Evolutionary conservation across 2,888 invertebrate species (phyloP).

Genomic region (Galerucella calmariensis): DNA sequence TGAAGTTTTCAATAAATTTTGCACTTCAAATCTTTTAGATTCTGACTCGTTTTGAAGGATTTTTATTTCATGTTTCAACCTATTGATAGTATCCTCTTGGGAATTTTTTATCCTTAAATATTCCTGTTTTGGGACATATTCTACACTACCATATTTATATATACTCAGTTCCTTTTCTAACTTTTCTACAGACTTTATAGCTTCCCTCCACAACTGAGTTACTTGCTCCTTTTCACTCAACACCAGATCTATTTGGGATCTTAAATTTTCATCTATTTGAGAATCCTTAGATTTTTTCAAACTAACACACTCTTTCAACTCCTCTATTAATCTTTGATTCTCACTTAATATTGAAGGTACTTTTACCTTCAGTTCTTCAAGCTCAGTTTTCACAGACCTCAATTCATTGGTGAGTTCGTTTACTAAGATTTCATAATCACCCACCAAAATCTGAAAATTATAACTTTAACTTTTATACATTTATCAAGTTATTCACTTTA

Average conservation of each 20-base stretch:
- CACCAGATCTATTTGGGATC: conserved; percentile 49
- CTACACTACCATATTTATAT: conserved; percentile 61
- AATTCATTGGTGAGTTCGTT: conserved; percentile 53
- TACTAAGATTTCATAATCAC: conserved; percentile 50
- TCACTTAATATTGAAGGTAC: conserved; percentile 48
- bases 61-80: conserved; percentile 63
- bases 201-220: conserved; percentile 74
- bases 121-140: conserved; percentile 57
- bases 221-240: conserved; percentile 74
- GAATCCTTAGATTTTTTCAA: conserved; percentile 24
- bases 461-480: no score
- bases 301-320: conserved; percentile 38
- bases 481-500: background rate
- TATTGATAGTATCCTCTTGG: conserved; percentile 68
- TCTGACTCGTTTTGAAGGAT: conserved; percentile 44
- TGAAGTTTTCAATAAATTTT: conserved; percentile 64
- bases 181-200: conserved; percentile 73
- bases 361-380: conserved; percentile 47
- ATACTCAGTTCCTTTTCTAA: conserved; percentile 75
- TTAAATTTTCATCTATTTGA: conserved; percentile 50
- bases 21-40: conserved; percentile 64
- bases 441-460: conserved; percentile 45
- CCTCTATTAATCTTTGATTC: conserved; percentile 48
- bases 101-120: conserved; percentile 56
- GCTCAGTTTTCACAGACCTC: conserved; percentile 49